Base-by-base conservation (phyloP, 2,113 vertebrate species). In the Phocoena sinus region DNA sequence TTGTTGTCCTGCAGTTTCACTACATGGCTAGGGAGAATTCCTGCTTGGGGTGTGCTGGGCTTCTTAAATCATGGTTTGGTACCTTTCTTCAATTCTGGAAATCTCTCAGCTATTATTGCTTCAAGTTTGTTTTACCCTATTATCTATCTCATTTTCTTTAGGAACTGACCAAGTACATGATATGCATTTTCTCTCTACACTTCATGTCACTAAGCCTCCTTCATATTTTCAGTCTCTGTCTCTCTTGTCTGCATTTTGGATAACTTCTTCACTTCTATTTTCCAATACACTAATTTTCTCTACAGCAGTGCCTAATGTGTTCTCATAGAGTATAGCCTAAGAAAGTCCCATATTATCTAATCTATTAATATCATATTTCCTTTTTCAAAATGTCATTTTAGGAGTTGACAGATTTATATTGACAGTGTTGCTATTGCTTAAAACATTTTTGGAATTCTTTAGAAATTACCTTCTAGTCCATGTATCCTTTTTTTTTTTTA, bases 221-320 rank as follows among this genome's bases (percentile, higher is more conserved):
- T 92, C 21, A 23, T 74, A 87, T 95, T 93, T 95, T 94, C 56
- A 91, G n/a, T 91, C 73, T 90, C 13, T 79, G 41, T 94, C 47
- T 92, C 60, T 63, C 25, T 41, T 26, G 5, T 88, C 31, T 92
- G 44, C 11, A 68, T 25, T 92, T 12, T 95, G 67, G 56, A 17
- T 68, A 94, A 80, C 62, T 93, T 87, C 90, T 91, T 89, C 73
- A 94, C 26, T 95, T 92, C 38, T 84, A 15, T 63, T 97, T 95
- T 95, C 33, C 31, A 94, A 62, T 53, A 91, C 58, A 87, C 18
- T 60, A 74, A 71, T 92, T 89, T 14, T 95, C 50, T 83, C 71
- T 80, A 80, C 13, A 65, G 47, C n/a, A 62, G 17, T 71, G 50
- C 56, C 65, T 92, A 86, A 74, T 86, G 38, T 96, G 36, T 70